Conservation (phyloP, 2,888 invertebrate genomes). For the Netelia fuscicornis region DNA sequence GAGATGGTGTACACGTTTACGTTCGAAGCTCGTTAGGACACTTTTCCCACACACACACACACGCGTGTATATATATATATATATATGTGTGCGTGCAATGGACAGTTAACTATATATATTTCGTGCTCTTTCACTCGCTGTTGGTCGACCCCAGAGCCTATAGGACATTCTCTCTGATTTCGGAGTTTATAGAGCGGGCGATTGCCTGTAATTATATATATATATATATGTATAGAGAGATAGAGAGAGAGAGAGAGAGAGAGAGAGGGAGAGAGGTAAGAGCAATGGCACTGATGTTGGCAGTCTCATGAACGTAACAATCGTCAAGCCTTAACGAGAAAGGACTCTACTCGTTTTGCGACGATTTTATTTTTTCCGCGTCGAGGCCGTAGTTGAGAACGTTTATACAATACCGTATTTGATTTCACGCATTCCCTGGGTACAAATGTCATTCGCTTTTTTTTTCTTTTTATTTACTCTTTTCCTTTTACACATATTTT, state of each 20-base stretch:
- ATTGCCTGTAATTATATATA: conserved; percentile 21
- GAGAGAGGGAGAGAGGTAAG: not conserved
- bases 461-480: no score
- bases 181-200: conserved; percentile 52
- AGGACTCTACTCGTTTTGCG: conserved; percentile 44
- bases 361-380: conserved; percentile 23
- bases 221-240: not conserved
- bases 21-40: conserved; percentile 54
- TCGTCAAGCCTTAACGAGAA: conserved; percentile 58
- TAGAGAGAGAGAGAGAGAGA: not conserved
- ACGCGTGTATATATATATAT: not conserved
- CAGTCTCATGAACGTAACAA: conserved; percentile 41
- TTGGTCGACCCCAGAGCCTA: not conserved
- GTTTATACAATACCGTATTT: conserved; percentile 33
- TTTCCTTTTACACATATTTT: conserved; percentile 11
- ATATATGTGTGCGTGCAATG: not conserved
- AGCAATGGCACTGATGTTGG: conserved; percentile 31
- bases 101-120: not conserved
- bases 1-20: conserved; percentile 47
- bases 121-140: conserved; percentile 2
- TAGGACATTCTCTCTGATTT: conserved; percentile 40
- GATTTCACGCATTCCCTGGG: conserved; percentile 24
- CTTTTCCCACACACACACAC: not conserved
- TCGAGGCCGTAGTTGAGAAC: not conserved
- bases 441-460: not conserved